phyloP scores from a whole-genome alignment of 2,888 invertebrate genomes.

The Xylocampa areola region DNA sequence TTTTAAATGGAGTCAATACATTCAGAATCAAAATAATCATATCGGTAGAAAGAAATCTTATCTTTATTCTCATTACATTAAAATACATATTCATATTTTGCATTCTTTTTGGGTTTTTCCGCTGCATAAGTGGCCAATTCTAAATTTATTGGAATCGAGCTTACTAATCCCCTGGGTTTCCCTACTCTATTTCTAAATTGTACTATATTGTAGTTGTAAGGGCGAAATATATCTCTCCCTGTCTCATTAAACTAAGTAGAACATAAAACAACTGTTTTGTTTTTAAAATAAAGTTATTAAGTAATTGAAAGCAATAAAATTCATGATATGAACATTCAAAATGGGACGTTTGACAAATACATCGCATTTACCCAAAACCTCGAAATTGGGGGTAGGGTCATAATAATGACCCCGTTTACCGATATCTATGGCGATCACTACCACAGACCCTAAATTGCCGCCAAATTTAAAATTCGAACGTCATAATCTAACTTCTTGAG shows the following conservation, averaged over 20 bases:
- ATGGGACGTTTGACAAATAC: slow-evolving; percentile 81
- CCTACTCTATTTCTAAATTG: slow-evolving; percentile 79
- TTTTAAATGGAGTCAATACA: slow-evolving; percentile 59
- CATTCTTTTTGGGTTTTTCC: slow-evolving; percentile 63
- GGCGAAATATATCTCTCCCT: slow-evolving; percentile 70
- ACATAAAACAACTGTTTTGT: slow-evolving; percentile 64
- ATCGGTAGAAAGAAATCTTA: slow-evolving; percentile 40
- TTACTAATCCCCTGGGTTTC: slow-evolving; percentile 74
- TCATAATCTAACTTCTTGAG: slow-evolving; percentile 83
- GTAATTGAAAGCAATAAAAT: slow-evolving; percentile 81
- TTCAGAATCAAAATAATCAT: slow-evolving; percentile 15
- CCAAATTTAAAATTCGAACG: slow-evolving; percentile 86
- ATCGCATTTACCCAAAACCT: slow-evolving; percentile 75
- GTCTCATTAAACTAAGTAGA: slow-evolving; percentile 72
- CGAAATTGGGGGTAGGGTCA: slow-evolving; percentile 77
- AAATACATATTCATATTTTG: slow-evolving; percentile 57
- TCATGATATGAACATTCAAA: slow-evolving; percentile 73
- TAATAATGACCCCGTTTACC: slow-evolving; percentile 84
- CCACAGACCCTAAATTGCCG: slow-evolving; percentile 78
- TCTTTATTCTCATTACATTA: slow-evolving; percentile 53
- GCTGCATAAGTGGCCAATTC: slow-evolving; percentile 78
- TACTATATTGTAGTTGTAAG: slow-evolving; percentile 70
- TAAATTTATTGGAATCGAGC: slow-evolving; percentile 79
- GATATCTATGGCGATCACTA: slow-evolving; percentile 83
- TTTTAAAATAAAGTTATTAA: slow-evolving; percentile 75